Evolutionary conservation across 2,113 vertebrate species (phyloP).

Genomic region (Odocoileus virginianus): DNA sequence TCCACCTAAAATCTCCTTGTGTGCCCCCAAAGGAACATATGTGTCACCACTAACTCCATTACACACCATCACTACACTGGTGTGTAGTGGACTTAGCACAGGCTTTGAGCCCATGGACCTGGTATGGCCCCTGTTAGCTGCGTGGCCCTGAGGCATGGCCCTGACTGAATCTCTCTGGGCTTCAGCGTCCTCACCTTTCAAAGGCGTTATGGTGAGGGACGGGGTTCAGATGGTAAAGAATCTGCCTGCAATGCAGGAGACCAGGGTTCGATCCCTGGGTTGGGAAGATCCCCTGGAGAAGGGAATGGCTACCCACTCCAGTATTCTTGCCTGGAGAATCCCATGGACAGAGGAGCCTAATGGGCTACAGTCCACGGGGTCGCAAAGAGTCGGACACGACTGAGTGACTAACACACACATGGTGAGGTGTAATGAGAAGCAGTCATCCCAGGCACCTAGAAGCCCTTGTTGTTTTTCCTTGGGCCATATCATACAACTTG

Average conservation of each 20-base stretch:
- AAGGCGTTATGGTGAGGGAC: fast-evolving
- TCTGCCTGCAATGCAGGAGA: background rate
- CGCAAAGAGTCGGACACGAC: background rate
- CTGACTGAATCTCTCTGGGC: background rate
- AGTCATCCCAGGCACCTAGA: background rate
- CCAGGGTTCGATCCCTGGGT: background rate
- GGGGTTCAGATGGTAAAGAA: background rate
- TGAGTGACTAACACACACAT: background rate
- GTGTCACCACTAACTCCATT: background rate
- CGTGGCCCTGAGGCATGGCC: background rate
- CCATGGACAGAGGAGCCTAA: background rate
- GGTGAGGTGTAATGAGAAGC: background rate
- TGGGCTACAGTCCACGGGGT: background rate
- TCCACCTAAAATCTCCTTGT: too few species aligned
- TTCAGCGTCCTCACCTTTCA: background rate
- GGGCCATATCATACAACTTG: background rate
- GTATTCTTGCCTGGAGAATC: background rate
- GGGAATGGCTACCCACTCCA: background rate
- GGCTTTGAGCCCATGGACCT: too few species aligned
- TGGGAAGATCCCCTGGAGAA: background rate
- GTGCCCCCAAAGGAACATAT: fast-evolving
- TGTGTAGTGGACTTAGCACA: fast-evolving
- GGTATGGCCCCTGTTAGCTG: background rate
- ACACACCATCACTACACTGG: background rate
- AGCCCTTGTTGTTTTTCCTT: background rate